Evolutionary conservation across 2,113 vertebrate genomes (phyloP), one percentile per base, ranked within the genome.

Genomic region (Burhinus bistriatus): DNA sequence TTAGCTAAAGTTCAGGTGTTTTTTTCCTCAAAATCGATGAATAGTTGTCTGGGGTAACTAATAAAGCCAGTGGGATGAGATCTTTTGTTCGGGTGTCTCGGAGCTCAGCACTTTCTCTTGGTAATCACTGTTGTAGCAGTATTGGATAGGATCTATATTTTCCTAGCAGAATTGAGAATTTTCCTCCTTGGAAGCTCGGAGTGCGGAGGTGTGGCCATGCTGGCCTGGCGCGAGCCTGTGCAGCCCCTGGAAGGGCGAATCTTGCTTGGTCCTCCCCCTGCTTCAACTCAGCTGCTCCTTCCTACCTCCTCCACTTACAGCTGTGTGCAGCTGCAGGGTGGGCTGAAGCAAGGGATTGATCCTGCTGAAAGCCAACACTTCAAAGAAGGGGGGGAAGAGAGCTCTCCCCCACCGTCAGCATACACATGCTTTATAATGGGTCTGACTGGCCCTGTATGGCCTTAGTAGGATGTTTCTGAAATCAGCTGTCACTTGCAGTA

Each of bases 381-480:
- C 15, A 11, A 27, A 75, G 72, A 58, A 49, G 3, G 10, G 2
- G 20, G 5, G 3, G 2, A 36, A 16, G 25, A 77, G 49, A 86
- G 40, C 49, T 80, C 12, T 55, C 15, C 18, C 5, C 17, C 34
- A 20, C 30, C 19, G 36, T n/a, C 29, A 72, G 45, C 30, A 9
- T 0, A 0, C 12, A 11, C 0, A 0, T 49, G 36, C 13, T 71
- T 51, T 45, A 9, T 64, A 29, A 30, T 23, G 52, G 36, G 5
- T 79, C 83, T 1, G 3, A 4, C 23, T 66, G 58, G 12, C 11
- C 10, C 11, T 68, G 4, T 51, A 21, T 21, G 13, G 36, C 79
- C 54, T 52, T 85, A 68, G 32, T 55, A 44, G 26, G 49, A 52
- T 64, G 21, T 70, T 95, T 73, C 61, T 80, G 83, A 82, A 87